Base-by-base conservation (phyloP, 2,888 invertebrate species). In the Ormyrus thymus region DNA sequence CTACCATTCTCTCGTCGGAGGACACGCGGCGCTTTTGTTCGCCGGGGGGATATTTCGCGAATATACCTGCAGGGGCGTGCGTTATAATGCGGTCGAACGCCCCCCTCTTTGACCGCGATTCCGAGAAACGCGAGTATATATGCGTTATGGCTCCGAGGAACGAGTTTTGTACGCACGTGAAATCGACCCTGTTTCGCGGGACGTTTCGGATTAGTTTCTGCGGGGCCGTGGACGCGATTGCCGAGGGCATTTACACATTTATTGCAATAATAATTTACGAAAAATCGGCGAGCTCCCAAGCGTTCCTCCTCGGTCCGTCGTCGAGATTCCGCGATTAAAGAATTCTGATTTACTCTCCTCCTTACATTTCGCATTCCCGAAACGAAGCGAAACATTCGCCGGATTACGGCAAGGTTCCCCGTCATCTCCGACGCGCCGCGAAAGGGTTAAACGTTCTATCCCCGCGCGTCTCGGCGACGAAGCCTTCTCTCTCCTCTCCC, bases 11-110 rank as follows among this genome's bases (percentile, higher is more conserved):
- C 29, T n/a, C 46, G 61, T 45, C 50, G 9, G 13, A 7, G 45
- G 75, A 29, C 53, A 65, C 66, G 65, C 66, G 65, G 61, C 29
- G 71, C 79, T 79, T 71, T 79, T 75, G 79, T 75, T 59, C 58
- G 29, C 48, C 66, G 46, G 13, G 29, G 48, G 70, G 65, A 75
- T 65, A 70, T 75, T 75, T 74, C 48, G 70, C 69, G 59, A 74
- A 69, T 72, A 48, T 56, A 70, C 71, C 50, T 73, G 46, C n/a
- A 51, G 59, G 15, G 50, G n/a, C 45, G 56, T 68, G 61, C 55
- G 64, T 64, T 64, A 69, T 73, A 73, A 79, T 75, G 61, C 71
- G 29, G 64, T 58, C 56, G 61, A 73, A 11, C 15, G n/a, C 8
- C 48, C 55, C 56, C 68, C 68, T 62, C 74, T 50, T 74, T 59